phyloP scores from a whole-genome alignment of 2,113 vertebrate species.

The Nestor notabilis region DNA sequence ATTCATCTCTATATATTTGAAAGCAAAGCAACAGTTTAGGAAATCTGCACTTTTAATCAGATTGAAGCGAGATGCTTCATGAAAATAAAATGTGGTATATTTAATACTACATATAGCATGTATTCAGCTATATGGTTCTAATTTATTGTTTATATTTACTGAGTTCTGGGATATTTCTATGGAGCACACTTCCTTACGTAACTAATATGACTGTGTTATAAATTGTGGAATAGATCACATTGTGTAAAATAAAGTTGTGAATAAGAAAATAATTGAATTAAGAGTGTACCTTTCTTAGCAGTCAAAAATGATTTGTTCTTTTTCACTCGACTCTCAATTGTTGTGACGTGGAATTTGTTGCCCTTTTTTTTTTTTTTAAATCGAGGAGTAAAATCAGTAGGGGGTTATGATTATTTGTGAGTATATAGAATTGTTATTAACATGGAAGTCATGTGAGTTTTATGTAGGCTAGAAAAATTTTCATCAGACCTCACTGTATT shows the following conservation, averaged over 20 bases:
- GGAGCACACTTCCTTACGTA: not conserved
- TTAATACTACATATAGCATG: not conserved
- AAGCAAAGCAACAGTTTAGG: not conserved
- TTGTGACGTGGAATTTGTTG: not conserved
- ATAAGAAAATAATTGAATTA: not conserved
- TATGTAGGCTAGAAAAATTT: not conserved
- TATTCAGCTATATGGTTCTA: not conserved
- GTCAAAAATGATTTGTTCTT: not conserved
- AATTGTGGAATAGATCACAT: not conserved
- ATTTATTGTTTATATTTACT: not conserved
- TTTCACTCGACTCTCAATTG: not conserved
- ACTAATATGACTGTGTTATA: not conserved
- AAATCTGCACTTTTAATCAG: not conserved
- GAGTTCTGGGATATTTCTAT: not conserved
- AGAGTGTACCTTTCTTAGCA: not conserved
- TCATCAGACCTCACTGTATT: not conserved
- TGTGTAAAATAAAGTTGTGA: not conserved
- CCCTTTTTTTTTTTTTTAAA: not conserved
- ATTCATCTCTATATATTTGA: not conserved
- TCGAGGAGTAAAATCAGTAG: not conserved
- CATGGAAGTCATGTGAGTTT: not conserved
- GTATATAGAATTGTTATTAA: not conserved
- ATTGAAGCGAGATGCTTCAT: not conserved
- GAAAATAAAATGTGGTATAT: not conserved
- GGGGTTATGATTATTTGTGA: not conserved